phyloP scores from a whole-genome alignment of 2,888 invertebrate genomes.

The Drosophila testacea region DNA sequence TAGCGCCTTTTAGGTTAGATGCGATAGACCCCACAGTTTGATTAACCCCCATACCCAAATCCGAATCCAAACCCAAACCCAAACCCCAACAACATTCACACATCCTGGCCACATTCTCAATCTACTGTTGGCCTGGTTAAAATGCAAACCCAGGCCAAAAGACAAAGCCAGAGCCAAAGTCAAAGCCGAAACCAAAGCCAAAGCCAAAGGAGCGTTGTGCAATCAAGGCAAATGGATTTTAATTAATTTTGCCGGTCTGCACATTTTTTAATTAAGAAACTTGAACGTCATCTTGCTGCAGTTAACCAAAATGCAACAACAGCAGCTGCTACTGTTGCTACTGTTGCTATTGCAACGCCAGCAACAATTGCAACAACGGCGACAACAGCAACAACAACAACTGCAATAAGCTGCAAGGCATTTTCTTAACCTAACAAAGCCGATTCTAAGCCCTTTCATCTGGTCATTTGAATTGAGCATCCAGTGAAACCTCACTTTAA shows the following conservation, averaged over 20 bases:
- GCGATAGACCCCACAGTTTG: slow-evolving; percentile 33
- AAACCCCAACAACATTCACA: no score
- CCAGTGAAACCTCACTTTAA: slow-evolving; percentile 3
- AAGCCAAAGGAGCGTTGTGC: slow-evolving; percentile 41
- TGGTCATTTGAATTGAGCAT: slow-evolving; percentile 1
- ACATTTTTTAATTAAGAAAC: slow-evolving; percentile 73
- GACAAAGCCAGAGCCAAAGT: slow-evolving; percentile 3
- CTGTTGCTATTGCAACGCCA: background rate
- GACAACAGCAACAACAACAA: slow-evolving; percentile 1
- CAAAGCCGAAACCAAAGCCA: slow-evolving; percentile 15
- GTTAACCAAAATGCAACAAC: slow-evolving; percentile 31
- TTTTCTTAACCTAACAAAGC: slow-evolving; percentile 1
- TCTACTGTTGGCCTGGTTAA: slow-evolving; percentile 8
- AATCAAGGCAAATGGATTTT: slow-evolving; percentile 77
- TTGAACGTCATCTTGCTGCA: slow-evolving; percentile 51
- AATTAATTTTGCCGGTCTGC: slow-evolving; percentile 73
- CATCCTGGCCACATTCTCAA: no score
- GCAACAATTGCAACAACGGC: slow-evolving; percentile 6
- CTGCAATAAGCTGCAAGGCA: slow-evolving; percentile 20
- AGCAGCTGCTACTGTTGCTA: background rate
- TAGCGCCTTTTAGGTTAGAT: slow-evolving; percentile 48
- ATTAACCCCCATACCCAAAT: slow-evolving; percentile 47
- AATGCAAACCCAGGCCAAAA: slow-evolving; percentile 6
- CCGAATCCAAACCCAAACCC: background rate
- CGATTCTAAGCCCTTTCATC: background rate